Conservation (phyloP, 2,113 vertebrate species). For the Bettongia penicillata region DNA sequence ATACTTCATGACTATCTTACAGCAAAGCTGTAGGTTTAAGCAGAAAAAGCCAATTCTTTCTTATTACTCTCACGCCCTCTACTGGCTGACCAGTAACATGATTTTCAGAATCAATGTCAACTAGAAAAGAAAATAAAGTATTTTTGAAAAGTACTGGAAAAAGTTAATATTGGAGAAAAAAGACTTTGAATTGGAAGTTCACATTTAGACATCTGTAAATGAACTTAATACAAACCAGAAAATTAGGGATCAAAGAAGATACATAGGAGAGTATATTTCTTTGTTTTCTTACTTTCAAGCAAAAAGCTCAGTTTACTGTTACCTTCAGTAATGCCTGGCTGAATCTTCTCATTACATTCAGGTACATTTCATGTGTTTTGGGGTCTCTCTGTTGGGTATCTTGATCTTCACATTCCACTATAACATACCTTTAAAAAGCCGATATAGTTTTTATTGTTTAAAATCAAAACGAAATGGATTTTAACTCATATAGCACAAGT, state of each 20-base stretch:
- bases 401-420: constrained; percentile 98
- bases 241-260: background rate
- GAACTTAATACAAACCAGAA: background rate
- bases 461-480: constrained; percentile 6
- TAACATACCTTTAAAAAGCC: constrained; percentile 92
- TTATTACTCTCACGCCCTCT: constrained; percentile 66
- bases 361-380: constrained; percentile 98
- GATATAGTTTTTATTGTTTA: background rate
- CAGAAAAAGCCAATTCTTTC: background rate
- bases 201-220: constrained; percentile 10
- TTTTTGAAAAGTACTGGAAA: constrained; percentile 26
- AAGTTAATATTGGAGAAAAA: background rate
- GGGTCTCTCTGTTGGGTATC: constrained; percentile 98
- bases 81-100: constrained; percentile 31
- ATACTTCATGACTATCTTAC: background rate
- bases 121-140: background rate
- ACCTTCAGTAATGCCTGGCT: constrained; percentile 98
- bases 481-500: background rate
- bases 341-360: constrained; percentile 98
- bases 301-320: constrained; percentile 35
- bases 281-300: background rate
- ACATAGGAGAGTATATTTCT: background rate
- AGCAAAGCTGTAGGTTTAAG: background rate
- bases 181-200: background rate
- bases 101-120: fast-evolving